Conservation (phyloP, 1,140 invertebrate species). For the Drosophila bifasciata region DNA sequence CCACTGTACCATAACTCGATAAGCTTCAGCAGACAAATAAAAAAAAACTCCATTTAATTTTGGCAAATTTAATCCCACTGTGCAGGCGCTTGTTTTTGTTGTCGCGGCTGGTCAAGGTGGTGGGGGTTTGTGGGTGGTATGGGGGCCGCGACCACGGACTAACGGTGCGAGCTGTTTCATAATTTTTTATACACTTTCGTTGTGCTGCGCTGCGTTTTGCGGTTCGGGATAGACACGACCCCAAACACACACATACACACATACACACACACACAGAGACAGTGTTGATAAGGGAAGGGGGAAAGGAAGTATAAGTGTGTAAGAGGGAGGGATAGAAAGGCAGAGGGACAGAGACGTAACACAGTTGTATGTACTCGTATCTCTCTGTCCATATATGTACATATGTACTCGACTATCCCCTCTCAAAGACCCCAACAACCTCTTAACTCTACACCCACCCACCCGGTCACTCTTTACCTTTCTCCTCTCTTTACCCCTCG, state of each 20-base stretch:
- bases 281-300: too few species aligned
- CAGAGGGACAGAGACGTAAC: too few species aligned
- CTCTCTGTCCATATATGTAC: too few species aligned
- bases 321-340: constrained; percentile 1
- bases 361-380: not conserved
- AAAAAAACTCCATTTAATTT: not conserved
- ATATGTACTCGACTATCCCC: constrained; percentile 30
- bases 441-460: not conserved
- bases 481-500: not conserved
- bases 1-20: too few species aligned
- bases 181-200: constrained; percentile 78
- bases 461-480: not conserved
- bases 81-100: constrained; percentile 1
- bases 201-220: constrained; percentile 71
- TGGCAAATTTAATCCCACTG: constrained; percentile 3
- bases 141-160: constrained; percentile 45
- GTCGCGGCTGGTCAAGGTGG: not conserved
- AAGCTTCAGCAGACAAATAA: not conserved
- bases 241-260: constrained; percentile 36
- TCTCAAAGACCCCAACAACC: too few species aligned
- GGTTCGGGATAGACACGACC: constrained; percentile 67
- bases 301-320: not conserved
- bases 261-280: not conserved
- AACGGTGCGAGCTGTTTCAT: constrained; percentile 72
- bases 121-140: constrained; percentile 3